Evolutionary conservation across 2,797 vertebrate species (phyloP).

Genomic region (Chloroceryle inda): DNA sequence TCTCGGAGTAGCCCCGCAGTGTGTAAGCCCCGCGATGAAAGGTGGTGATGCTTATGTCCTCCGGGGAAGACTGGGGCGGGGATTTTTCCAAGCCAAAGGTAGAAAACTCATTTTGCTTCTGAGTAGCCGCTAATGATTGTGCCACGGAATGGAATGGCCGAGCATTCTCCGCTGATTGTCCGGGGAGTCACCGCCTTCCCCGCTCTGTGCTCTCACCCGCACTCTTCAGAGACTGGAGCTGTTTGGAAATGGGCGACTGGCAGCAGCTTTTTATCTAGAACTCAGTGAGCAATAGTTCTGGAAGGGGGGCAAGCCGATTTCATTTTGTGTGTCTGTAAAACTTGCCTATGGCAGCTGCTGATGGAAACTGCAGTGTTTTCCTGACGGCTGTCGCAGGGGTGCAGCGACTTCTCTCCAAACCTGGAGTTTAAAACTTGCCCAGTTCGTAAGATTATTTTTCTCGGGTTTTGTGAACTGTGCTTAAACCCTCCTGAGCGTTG

Average conservation of each 20-base stretch:
- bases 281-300: background rate
- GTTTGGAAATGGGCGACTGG: background rate
- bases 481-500: background rate
- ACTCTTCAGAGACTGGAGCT: background rate
- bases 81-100: background rate
- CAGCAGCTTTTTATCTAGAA: background rate
- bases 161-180: background rate
- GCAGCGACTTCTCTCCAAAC: background rate
- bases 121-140: background rate
- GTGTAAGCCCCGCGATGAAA: background rate
- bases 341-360: background rate
- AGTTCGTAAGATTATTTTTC: background rate
- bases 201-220: background rate
- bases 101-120: background rate
- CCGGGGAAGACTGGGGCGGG: background rate
- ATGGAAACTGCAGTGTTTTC: fast-evolving
- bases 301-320: background rate
- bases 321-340: fast-evolving
- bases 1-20: background rate
- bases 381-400: background rate
- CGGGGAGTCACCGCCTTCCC: background rate
- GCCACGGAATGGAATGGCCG: background rate
- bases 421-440: background rate
- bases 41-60: background rate
- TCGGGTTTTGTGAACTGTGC: background rate